Percentiles rank a stretch among this genome's conserved stretches.
Evolutionary conservation across 2,113 vertebrate species (phyloP).

Genomic region (Nyctereutes procyonoides): DNA sequence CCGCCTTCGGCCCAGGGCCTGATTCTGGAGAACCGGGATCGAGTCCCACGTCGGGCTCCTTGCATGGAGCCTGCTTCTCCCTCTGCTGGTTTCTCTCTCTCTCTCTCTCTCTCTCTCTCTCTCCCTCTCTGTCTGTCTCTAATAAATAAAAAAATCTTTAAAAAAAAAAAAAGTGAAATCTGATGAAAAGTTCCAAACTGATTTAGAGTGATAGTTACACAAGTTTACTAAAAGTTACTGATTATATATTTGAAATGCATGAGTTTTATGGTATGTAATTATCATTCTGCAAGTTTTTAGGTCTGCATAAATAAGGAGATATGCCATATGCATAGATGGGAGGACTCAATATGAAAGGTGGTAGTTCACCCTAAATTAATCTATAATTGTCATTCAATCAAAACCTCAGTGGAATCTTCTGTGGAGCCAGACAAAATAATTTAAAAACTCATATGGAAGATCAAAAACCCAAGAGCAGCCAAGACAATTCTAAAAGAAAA

Average conservation of each 20-base stretch:
- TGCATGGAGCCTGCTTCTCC: too few species aligned
- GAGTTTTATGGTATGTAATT: background rate
- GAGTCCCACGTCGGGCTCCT: too few species aligned
- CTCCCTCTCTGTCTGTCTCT: too few species aligned
- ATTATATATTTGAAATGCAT: background rate
- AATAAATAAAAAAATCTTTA: too few species aligned
- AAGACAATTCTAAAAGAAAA: background rate
- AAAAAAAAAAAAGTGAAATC: background rate
- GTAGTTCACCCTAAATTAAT: background rate
- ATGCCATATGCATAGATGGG: background rate
- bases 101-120: too few species aligned
- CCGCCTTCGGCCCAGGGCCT: too few species aligned
- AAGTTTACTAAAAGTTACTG: conserved; percentile 11
- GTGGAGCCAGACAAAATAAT: background rate
- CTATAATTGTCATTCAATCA: background rate
- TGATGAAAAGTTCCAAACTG: background rate
- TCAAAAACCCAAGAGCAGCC: conserved; percentile 17
- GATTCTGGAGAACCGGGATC: too few species aligned
- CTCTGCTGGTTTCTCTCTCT: too few species aligned
- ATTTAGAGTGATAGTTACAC: background rate
- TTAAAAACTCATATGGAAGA: conserved; percentile 30
- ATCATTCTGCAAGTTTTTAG: background rate
- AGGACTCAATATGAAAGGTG: background rate
- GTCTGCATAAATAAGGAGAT: background rate
- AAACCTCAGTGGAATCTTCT: background rate